phyloP scores from a whole-genome alignment of 2,888 invertebrate species.

The Dinocampus coccinellae region DNA sequence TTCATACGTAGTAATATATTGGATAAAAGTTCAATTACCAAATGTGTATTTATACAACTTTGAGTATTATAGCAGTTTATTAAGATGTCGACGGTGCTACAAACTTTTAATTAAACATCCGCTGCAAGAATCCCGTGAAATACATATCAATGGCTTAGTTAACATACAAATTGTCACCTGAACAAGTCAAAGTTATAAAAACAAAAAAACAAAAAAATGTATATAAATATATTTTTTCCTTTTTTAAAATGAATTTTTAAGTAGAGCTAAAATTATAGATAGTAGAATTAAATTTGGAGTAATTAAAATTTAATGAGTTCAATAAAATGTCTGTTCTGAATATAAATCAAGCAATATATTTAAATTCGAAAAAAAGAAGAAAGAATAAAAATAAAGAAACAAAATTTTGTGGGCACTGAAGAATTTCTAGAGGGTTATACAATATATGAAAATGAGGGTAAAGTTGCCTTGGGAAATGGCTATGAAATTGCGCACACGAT shows the following conservation, averaged over 20 bases:
- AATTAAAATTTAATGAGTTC: not conserved
- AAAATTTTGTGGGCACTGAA: not conserved
- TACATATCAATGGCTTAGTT: not conserved
- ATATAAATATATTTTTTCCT: not conserved
- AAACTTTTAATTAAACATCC: slow-evolving; percentile 14
- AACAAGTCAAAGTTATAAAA: not conserved
- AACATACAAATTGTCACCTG: not conserved
- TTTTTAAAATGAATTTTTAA: not conserved
- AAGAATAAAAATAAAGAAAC: too few relatives aligned
- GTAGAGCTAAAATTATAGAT: not conserved
- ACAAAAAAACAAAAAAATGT: not conserved
- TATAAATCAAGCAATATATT: slow-evolving; percentile 6
- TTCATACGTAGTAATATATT: not conserved
- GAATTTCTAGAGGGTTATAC: not conserved
- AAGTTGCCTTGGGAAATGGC: slow-evolving; percentile 15
- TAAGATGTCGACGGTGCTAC: not conserved
- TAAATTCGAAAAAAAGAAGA: slow-evolving; percentile 1
- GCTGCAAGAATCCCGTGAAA: not conserved
- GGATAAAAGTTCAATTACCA: slow-evolving; percentile 20
- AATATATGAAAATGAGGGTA: not conserved
- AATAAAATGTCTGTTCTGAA: not conserved
- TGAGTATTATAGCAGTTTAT: not conserved
- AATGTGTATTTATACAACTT: slow-evolving; percentile 3
- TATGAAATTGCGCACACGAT: slow-evolving; percentile 24
- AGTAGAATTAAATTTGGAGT: not conserved